Percentiles rank a stretch among this genome's conserved stretches.
Evolutionary conservation across 2,888 invertebrate species (phyloP).

Genomic region (Brenthis ino): DNA sequence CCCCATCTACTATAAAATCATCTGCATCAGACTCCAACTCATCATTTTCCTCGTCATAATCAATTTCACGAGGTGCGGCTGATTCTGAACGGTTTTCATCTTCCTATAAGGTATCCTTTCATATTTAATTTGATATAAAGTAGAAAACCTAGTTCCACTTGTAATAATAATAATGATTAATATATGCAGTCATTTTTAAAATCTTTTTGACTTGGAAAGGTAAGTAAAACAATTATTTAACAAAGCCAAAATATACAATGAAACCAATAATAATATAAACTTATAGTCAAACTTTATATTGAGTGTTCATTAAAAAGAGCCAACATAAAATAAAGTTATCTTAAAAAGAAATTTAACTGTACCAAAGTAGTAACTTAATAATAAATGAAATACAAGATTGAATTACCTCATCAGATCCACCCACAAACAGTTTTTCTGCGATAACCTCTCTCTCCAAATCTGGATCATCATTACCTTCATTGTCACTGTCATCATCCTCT

Average conservation of each 20-base stretch:
- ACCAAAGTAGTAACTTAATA: too few species aligned
- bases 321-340: too few species aligned
- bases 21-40: conserved; percentile 94
- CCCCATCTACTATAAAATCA: conserved; percentile 98
- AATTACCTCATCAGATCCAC: conserved; percentile 88
- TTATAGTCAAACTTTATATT: not conserved
- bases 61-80: conserved; percentile 84
- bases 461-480: conserved; percentile 90
- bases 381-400: too few species aligned
- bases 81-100: conserved; percentile 90
- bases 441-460: conserved; percentile 93
- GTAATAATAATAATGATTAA: too few species aligned
- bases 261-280: not conserved
- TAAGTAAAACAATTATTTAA: not conserved
- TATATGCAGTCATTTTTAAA: too few species aligned
- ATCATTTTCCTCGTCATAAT: conserved; percentile 89
- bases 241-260: not conserved
- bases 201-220: not conserved
- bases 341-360: too few species aligned
- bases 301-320: conserved; percentile 5
- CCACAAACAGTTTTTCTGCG: conserved; percentile 93
- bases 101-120: conserved; percentile 77
- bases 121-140: too few species aligned
- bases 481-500: conserved; percentile 95
- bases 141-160: too few species aligned